These are phyloP conservation scores for Holotrichia oblita DNA, from an alignment of 1,140 invertebrate genomes.

Conservation along the genomic window DNA sequence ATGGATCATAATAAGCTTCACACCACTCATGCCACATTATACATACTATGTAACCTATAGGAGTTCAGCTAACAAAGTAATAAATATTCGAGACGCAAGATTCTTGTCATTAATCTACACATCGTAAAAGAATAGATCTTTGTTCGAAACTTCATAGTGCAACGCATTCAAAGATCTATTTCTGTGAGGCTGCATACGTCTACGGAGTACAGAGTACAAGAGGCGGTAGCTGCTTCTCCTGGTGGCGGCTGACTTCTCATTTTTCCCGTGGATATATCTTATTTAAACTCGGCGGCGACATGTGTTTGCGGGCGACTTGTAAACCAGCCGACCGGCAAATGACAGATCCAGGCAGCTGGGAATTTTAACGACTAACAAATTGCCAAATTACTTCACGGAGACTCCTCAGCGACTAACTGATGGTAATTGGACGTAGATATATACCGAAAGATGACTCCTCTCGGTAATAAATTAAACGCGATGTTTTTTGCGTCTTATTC, in stretches of 20 bases:
- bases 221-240: not conserved
- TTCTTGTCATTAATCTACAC: not conserved
- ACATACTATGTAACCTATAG: too few species aligned
- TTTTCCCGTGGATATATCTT: slow-evolving; percentile 36
- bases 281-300: slow-evolving; percentile 51
- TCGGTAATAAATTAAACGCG: slow-evolving; percentile 46
- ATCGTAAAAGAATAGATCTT: slow-evolving; percentile 23
- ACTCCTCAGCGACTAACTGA: slow-evolving; percentile 54
- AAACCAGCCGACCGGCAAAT: slow-evolving; percentile 61
- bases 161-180: slow-evolving; percentile 23
- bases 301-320: slow-evolving; percentile 60
- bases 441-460: slow-evolving; percentile 51
- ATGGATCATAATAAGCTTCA: too few species aligned
- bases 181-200: not conserved
- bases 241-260: slow-evolving; percentile 28
- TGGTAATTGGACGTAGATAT: slow-evolving; percentile 62
- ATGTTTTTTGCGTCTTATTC: slow-evolving; percentile 24
- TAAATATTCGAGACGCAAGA: too few species aligned
- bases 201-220: not conserved
- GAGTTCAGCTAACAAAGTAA: too few species aligned
- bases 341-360: slow-evolving; percentile 61
- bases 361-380: slow-evolving; percentile 64
- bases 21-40: too few species aligned
- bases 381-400: slow-evolving; percentile 60
- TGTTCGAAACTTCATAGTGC: not conserved